These are phyloP conservation scores for Holocentrus rufus DNA, from an alignment of 2,797 vertebrate species.

Conservation along the genomic window DNA sequence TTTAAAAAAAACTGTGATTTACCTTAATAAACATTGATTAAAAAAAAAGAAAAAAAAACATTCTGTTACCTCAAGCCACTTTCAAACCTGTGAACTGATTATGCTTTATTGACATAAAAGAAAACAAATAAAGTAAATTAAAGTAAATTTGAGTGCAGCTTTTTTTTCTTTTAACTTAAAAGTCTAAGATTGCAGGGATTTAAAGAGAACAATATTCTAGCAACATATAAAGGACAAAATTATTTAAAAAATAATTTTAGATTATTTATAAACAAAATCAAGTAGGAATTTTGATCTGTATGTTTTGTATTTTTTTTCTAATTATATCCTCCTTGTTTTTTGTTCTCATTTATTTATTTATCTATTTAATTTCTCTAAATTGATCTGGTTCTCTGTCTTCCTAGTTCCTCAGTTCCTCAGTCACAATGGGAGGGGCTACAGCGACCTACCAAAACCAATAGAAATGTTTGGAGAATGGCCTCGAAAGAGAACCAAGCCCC, in stretches of 20 bases:
- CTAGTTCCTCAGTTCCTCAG: conserved; percentile 31
- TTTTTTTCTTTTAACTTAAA: neutral
- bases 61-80: neutral
- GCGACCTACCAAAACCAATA: conserved; percentile 61
- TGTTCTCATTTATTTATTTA: conserved; percentile 34
- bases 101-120: no score
- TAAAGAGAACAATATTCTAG: conserved; percentile 5
- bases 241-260: neutral
- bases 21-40: neutral
- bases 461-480: conserved; percentile 58
- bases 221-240: neutral
- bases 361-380: conserved; percentile 5
- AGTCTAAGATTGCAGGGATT: neutral
- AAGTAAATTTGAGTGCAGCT: no score
- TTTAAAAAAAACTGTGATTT: neutral
- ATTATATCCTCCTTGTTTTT: no score
- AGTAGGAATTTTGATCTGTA: neutral
- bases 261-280: neutral
- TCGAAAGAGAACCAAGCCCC: conserved; percentile 56
- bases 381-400: conserved; percentile 11
- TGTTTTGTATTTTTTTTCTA: no score
- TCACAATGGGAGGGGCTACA: conserved; percentile 30
- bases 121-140: neutral
- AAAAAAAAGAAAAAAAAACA: no score
- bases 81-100: no score